A percentile compares a stretch with the other conserved stretches of the same genome.
Conservation (phyloP, 2,113 vertebrate species). For the Heterocephalus glaber region DNA sequence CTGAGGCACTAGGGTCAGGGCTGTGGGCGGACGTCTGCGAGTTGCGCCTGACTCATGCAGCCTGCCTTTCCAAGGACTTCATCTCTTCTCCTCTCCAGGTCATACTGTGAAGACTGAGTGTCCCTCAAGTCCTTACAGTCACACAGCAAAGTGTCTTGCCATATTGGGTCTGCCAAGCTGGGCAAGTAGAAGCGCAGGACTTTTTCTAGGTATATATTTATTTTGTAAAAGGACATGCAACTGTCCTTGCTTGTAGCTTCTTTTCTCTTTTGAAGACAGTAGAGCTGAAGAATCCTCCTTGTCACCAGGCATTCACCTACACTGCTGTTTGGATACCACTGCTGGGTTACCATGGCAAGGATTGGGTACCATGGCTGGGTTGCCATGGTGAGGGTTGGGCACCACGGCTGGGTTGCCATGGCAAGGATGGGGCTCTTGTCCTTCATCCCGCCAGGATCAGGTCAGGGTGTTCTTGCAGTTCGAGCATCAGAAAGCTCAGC, state of each 20-base stretch:
- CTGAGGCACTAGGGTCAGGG: not conserved
- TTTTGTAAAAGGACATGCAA: slow-evolving; percentile 12
- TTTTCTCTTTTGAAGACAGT: not conserved
- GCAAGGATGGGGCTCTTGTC: not conserved
- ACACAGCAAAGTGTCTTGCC: not conserved
- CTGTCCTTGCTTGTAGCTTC: not conserved
- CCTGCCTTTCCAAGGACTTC: not conserved
- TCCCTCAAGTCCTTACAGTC: not conserved
- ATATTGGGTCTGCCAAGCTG: not conserved
- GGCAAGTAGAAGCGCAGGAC: not conserved
- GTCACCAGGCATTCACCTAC: not conserved
- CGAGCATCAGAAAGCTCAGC: not conserved
- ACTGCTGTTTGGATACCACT: not conserved
- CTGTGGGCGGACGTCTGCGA: slow-evolving; percentile 23
- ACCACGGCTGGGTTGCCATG: not conserved
- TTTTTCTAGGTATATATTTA: not conserved
- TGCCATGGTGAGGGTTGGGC: not conserved
- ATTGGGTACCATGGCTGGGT: not conserved
- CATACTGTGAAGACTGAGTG: not conserved
- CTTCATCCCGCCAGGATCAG: not conserved
- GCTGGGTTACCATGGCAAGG: not conserved
- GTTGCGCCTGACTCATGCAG: slow-evolving; percentile 35
- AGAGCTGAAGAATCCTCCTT: not conserved
- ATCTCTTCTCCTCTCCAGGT: not conserved
- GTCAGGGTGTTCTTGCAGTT: not conserved